These are phyloP conservation scores for Microplitis demolitor DNA, from an alignment of 1,140 invertebrate genomes.

Conservation along the genomic window DNA sequence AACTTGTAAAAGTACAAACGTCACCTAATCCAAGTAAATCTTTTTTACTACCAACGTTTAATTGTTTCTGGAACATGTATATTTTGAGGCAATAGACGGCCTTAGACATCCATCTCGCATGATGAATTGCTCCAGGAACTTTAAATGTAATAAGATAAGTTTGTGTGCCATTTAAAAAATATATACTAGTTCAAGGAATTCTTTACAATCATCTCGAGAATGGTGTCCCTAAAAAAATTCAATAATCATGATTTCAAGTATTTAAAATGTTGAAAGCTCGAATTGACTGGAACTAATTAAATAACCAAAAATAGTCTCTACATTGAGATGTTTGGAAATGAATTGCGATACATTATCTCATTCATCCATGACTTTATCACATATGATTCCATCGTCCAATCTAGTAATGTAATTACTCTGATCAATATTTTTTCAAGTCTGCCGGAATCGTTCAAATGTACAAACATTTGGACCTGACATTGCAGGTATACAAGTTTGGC, in stretches of 20 bases:
- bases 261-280: no score
- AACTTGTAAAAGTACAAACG: no score
- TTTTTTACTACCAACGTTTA: neutral
- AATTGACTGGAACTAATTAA: no score
- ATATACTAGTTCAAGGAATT: neutral
- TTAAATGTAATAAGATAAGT: neutral
- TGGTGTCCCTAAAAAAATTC: neutral
- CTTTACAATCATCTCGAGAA: neutral
- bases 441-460: conserved; percentile 17
- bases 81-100: neutral
- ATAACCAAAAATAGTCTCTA: no score
- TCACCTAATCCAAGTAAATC: no score
- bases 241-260: neutral
- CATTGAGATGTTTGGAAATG: no score
- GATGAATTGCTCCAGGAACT: neutral
- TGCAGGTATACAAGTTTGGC: conserved; percentile 27
- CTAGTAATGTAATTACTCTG: neutral
- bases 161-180: neutral
- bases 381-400: neutral
- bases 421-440: conserved; percentile 18
- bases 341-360: no score
- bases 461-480: conserved; percentile 14
- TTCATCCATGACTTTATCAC: neutral
- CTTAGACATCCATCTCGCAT: neutral
- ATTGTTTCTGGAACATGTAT: neutral